A percentile compares a stretch with the other conserved stretches of the same genome.
Conservation (phyloP, 2,113 vertebrate species). For the Amphiprion percula region DNA sequence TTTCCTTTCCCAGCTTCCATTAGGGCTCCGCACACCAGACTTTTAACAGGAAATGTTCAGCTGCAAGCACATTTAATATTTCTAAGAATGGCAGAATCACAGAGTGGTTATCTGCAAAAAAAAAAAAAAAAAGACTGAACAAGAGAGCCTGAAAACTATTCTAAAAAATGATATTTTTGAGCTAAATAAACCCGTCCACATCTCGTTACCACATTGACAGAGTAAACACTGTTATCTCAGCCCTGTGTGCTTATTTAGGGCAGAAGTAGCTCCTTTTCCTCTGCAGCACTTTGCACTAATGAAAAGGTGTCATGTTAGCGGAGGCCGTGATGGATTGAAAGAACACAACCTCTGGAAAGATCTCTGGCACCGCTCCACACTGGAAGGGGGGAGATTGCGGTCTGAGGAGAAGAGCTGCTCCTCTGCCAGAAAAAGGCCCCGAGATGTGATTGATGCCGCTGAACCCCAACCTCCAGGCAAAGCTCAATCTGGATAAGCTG, state of each 20-base stretch:
- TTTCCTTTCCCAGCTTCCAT: slow-evolving; percentile 50
- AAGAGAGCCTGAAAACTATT: not conserved
- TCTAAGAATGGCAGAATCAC: not conserved
- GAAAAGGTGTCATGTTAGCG: slow-evolving; percentile 67
- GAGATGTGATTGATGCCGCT: slow-evolving; percentile 75
- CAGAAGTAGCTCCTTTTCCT: slow-evolving; percentile 6
- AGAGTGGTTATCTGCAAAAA: slow-evolving; percentile 9
- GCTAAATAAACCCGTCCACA: slow-evolving; percentile 17
- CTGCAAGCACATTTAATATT: slow-evolving; percentile 15
- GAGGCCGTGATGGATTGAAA: slow-evolving; percentile 75
- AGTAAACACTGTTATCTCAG: slow-evolving; percentile 20
- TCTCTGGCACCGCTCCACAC: slow-evolving; percentile 58
- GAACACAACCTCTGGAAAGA: slow-evolving; percentile 60
- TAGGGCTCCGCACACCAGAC: slow-evolving; percentile 1
- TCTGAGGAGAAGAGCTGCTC: slow-evolving; percentile 8
- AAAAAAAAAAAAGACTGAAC: not conserved
- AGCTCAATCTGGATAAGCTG: slow-evolving; percentile 62
- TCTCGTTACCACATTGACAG: slow-evolving; percentile 16
- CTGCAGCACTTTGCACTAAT: slow-evolving; percentile 75
- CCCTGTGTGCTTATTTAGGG: slow-evolving; percentile 17
- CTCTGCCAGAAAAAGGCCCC: slow-evolving; percentile 58
- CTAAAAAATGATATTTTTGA: not conserved
- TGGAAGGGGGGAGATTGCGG: slow-evolving; percentile 40
- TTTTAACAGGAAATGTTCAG: not conserved
- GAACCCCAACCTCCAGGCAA: slow-evolving; percentile 58